These are phyloP conservation scores for Porites lutea DNA, from an alignment of 64 coral and sea anemone genomes.

Conservation along the genomic window DNA sequence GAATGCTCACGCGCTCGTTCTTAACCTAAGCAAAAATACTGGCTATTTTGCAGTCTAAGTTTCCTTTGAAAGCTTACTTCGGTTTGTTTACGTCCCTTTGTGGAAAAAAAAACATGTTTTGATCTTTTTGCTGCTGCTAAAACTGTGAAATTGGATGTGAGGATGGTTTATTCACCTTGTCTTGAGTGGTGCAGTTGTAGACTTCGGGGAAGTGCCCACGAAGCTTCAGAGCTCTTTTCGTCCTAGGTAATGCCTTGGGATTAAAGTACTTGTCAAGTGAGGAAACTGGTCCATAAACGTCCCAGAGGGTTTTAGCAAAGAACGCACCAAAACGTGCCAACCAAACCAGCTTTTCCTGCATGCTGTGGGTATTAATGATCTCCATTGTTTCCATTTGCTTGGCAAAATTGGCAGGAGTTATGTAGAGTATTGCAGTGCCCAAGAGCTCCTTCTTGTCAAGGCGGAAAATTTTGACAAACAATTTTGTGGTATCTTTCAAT, in stretches of 20 bases:
- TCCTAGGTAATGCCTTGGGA: conserved; percentile 14
- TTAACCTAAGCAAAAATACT: too few species aligned
- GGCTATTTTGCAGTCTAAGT: too few species aligned
- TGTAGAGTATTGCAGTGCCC: conserved; percentile 23
- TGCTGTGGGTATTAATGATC: conserved; percentile 52
- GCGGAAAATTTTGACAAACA: conserved; percentile 52
- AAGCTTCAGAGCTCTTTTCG: conserved; percentile 50
- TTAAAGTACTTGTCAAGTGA: background rate
- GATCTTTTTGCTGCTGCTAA: too few species aligned
- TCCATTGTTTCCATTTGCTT: conserved; percentile 52
- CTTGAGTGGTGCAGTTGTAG: conserved; percentile 39
- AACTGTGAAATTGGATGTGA: too few species aligned
- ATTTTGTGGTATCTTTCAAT: conserved; percentile 50
- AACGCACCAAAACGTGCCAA: conserved; percentile 20
- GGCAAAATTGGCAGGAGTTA: conserved; percentile 35
- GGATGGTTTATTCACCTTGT: conserved; percentile 18
- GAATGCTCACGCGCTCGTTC: too few species aligned
- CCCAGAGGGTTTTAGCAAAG: conserved; percentile 52
- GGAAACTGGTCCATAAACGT: conserved; percentile 34
- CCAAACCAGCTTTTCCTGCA: conserved; percentile 33
- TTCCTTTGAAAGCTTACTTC: too few species aligned
- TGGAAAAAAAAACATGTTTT: too few species aligned
- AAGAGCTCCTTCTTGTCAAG: background rate
- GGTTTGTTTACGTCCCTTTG: too few species aligned
- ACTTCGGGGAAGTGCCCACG: conserved; percentile 31